These are phyloP conservation scores for Pterostichus niger DNA, from an alignment of 2,888 invertebrate species.

Conservation along the genomic window DNA sequence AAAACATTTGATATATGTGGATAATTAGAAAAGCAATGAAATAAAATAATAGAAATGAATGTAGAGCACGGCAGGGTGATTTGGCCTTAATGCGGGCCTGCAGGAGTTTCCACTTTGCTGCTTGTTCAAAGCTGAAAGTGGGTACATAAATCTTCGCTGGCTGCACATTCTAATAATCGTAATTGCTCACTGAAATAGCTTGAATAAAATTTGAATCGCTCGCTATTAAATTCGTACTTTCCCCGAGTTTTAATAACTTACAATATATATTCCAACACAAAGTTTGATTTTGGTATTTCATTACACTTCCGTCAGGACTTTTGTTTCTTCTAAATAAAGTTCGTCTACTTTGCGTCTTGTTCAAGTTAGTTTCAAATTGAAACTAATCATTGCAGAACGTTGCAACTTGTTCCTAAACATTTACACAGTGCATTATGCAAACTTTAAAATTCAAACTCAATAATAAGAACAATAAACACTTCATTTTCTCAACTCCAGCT, in stretches of 20 bases:
- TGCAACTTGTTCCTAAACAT: conserved; percentile 39
- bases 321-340: conserved; percentile 48
- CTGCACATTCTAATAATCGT: conserved; percentile 67
- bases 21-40: neutral
- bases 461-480: conserved; percentile 47
- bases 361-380: conserved; percentile 38
- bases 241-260: conserved; percentile 59
- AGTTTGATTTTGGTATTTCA: conserved; percentile 58
- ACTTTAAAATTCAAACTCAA: conserved; percentile 51
- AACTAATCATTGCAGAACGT: conserved; percentile 37
- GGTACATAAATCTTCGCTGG: conserved; percentile 66
- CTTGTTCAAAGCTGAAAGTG: conserved; percentile 62
- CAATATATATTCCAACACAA: conserved; percentile 59
- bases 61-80: neutral
- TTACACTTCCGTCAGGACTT: conserved; percentile 48
- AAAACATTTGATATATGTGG: conserved; percentile 3
- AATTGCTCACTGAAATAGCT: conserved; percentile 65
- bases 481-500: neutral
- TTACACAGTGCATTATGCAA: conserved; percentile 24
- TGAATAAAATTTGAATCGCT: conserved; percentile 65
- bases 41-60: conserved; percentile 26
- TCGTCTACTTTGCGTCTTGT: neutral
- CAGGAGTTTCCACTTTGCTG: conserved; percentile 49
- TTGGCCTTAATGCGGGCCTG: conserved; percentile 38
- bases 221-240: conserved; percentile 65